Conservation (phyloP, 1,140 invertebrate species). For the Yoshiicerus persimilis region DNA sequence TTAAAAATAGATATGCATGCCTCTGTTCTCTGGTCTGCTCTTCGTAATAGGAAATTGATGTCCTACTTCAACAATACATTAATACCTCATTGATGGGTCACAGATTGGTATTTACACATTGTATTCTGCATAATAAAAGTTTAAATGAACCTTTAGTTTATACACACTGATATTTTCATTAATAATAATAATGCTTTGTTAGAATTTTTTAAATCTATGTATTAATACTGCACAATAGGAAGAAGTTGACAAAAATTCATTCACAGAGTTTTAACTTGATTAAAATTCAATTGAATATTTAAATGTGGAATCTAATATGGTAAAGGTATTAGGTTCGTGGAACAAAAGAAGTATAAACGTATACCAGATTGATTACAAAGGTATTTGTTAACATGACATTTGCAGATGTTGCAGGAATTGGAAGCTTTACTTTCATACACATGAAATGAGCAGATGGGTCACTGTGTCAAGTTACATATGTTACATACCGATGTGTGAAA, state of each 20-base stretch:
- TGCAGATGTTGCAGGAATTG: background rate
- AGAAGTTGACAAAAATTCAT: background rate
- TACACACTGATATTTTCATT: background rate
- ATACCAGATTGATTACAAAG: background rate
- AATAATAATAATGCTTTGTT: background rate
- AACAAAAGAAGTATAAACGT: background rate
- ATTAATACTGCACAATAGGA: background rate
- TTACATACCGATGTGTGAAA: background rate
- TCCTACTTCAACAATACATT: background rate
- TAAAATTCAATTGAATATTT: too few relatives aligned
- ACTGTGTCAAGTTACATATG: background rate
- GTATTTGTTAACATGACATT: background rate
- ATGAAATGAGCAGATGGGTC: background rate
- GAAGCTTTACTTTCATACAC: background rate
- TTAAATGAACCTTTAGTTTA: background rate
- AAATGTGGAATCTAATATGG: too few relatives aligned
- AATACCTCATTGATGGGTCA: background rate
- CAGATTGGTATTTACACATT: background rate
- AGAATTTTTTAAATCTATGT: background rate
- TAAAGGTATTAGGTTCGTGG: too few relatives aligned
- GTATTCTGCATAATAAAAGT: background rate
- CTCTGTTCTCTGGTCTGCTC: background rate
- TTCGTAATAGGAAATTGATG: background rate
- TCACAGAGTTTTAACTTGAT: too few relatives aligned
- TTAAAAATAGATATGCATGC: background rate